Conservation (phyloP, 2,888 invertebrate genomes). For the Electrophaes corylata region DNA sequence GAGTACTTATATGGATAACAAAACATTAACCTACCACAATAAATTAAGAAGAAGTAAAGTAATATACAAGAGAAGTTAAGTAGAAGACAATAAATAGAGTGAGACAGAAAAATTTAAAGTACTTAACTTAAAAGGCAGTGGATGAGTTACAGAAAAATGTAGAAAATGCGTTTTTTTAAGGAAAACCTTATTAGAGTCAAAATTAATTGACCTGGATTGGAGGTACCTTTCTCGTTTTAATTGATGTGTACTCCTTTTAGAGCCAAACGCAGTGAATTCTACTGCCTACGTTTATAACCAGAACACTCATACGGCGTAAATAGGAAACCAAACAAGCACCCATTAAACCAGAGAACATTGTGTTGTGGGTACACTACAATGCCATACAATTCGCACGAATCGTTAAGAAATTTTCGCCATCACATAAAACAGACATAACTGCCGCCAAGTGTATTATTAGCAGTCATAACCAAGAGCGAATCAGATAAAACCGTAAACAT, state of each 20-base stretch:
- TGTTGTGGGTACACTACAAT: constrained; percentile 14
- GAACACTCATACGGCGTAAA: not conserved
- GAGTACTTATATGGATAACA: constrained; percentile 6
- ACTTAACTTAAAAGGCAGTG: constrained; percentile 28
- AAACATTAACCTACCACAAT: constrained; percentile 4
- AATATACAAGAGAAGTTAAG: constrained; percentile 15
- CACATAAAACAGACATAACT: constrained; percentile 49
- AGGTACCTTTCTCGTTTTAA: no score
- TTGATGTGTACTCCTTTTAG: not conserved
- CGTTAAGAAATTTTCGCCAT: constrained; percentile 46
- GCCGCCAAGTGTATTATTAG: constrained; percentile 51
- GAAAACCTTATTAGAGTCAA: not conserved
- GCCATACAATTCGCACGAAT: constrained; percentile 20
- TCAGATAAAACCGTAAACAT: constrained; percentile 49
- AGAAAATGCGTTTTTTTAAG: constrained; percentile 13
- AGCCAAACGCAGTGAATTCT: not conserved
- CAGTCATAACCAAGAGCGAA: constrained; percentile 54
- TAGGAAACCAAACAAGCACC: constrained; percentile 1
- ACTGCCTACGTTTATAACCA: not conserved
- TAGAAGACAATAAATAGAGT: constrained; percentile 2
- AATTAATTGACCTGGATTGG: not conserved
- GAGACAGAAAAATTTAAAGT: constrained; percentile 7
- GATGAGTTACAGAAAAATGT: constrained; percentile 5
- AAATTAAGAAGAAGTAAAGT: constrained; percentile 18
- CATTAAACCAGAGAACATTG: constrained; percentile 18